A percentile compares a stretch with the other conserved stretches of the same genome.
Conservation (phyloP, 1,140 invertebrate genomes). For the Drosophila watanabei region DNA sequence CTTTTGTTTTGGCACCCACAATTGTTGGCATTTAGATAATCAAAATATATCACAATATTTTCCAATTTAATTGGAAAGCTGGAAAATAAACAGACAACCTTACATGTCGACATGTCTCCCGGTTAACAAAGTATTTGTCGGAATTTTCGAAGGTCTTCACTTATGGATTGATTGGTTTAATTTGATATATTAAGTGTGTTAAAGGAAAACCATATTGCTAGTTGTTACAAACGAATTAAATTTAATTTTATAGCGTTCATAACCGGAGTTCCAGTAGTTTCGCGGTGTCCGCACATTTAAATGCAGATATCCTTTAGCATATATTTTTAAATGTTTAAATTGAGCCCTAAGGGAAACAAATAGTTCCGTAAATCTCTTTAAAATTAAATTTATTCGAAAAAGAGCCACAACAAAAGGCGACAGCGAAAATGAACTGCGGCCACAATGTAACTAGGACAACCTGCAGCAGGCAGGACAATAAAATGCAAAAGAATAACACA, state of each 20-base stretch:
- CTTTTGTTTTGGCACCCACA: conserved; percentile 33
- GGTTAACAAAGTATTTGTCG: conserved; percentile 35
- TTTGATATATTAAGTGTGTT: neutral
- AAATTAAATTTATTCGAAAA: conserved; percentile 18
- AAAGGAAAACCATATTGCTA: neutral
- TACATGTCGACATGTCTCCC: neutral
- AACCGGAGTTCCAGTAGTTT: neutral
- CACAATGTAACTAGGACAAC: conserved; percentile 59
- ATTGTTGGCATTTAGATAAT: conserved; percentile 53
- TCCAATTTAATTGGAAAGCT: conserved; percentile 58
- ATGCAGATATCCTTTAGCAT: neutral
- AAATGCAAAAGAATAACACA: conserved; percentile 46
- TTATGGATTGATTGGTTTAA: neutral
- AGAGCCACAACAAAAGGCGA: conserved; percentile 40
- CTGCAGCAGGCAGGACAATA: conserved; percentile 50
- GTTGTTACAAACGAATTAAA: neutral
- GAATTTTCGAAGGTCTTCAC: neutral
- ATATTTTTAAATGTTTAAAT: neutral
- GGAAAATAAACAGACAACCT: conserved; percentile 17
- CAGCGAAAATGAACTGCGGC: conserved; percentile 39
- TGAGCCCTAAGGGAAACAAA: neutral
- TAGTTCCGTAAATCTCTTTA: conserved; percentile 12
- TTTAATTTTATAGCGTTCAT: neutral
- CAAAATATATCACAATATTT: conserved; percentile 66
- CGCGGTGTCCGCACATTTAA: neutral